Base-by-base conservation (phyloP, 2,888 invertebrate species). In the Habrosyne pyritoides region DNA sequence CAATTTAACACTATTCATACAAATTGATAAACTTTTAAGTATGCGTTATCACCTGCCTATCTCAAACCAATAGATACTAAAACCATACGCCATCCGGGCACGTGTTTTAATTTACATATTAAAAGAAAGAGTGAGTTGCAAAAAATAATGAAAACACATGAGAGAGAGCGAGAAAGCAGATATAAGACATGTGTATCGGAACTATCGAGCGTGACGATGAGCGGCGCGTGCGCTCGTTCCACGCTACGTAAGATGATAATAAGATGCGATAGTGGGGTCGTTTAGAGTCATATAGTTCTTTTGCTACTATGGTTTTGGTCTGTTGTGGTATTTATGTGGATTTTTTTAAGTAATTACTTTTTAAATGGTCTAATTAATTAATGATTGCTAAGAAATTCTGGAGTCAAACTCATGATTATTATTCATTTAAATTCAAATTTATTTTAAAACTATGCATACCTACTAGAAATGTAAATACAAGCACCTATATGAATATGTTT, bases 171-270 rank as follows among this genome's bases (percentile, higher is more conserved):
- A 55, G 54, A 33, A n/a, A 6, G 1, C 12, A 12, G n/a, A 61
- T 14, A 67, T 60, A 74, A 64, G 73, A 66, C 80, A 78, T 82
- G 79, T 75, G 69, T 78, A 75, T 77, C 73, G 68, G 67, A 80
- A 69, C 73, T 80, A 79, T 63, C 66, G 55, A 65, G 81, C 78
- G 85, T 82, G 78, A 84, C 84, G 66, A 57, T 59, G 66, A 61
- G 62, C 67, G 76, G 73, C 83, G 81, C 81, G 81, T 84, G 84
- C 83, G 84, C 84, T 63, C 69, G 75, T 77, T 70, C 75, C 71
- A 71, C 71, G 66, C 73, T 66, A 63, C 68, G 75, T 75, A 49
- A 49, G 10, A 18, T 77, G 78, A 81, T 84, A 75, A 75, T 71
- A 65, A 70, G 77, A 77, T 53, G 68, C 58, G 72, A 69, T 77